Conservation (phyloP, 2,113 vertebrate genomes). For the Entosphenus tridentatus region DNA sequence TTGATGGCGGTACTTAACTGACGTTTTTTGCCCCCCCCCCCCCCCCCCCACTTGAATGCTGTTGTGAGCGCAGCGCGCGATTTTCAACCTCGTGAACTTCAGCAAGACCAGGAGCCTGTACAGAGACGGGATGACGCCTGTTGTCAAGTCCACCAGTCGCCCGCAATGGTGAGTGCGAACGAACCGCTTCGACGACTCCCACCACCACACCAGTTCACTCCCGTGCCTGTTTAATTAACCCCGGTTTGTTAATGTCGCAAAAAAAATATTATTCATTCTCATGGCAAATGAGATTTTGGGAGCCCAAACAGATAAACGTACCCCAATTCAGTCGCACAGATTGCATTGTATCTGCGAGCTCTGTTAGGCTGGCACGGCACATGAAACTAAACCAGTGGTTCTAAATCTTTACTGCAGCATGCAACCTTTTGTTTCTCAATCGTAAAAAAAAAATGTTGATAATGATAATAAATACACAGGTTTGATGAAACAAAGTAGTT, state of each 20-base stretch:
- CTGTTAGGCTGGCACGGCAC: too few species aligned
- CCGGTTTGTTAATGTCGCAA: not conserved
- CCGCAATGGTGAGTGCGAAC: slow-evolving; percentile 52
- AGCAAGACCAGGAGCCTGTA: slow-evolving; percentile 98
- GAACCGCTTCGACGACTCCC: not conserved
- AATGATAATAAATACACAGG: too few species aligned
- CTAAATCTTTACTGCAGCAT: too few species aligned
- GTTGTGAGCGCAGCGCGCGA: slow-evolving; percentile 50
- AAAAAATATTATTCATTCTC: not conserved
- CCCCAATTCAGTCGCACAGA: too few species aligned
- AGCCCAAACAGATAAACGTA: too few species aligned
- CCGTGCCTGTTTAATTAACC: not conserved
- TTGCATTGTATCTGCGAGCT: too few species aligned
- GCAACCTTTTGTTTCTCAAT: too few species aligned
- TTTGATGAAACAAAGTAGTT: too few species aligned
- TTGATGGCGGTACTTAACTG: not conserved
- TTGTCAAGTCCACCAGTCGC: slow-evolving; percentile 84
- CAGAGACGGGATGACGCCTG: slow-evolving; percentile 83
- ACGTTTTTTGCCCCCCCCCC: slow-evolving; percentile 10
- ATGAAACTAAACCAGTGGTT: too few species aligned
- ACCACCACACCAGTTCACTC: not conserved
- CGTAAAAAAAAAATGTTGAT: too few species aligned
- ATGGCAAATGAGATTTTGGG: not conserved
- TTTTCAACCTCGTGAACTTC: slow-evolving; percentile 97
- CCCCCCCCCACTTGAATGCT: slow-evolving; percentile 9